These are phyloP conservation scores for Chrysomallon squamiferum DNA, from an alignment of 1,140 invertebrate species.

Conservation along the genomic window DNA sequence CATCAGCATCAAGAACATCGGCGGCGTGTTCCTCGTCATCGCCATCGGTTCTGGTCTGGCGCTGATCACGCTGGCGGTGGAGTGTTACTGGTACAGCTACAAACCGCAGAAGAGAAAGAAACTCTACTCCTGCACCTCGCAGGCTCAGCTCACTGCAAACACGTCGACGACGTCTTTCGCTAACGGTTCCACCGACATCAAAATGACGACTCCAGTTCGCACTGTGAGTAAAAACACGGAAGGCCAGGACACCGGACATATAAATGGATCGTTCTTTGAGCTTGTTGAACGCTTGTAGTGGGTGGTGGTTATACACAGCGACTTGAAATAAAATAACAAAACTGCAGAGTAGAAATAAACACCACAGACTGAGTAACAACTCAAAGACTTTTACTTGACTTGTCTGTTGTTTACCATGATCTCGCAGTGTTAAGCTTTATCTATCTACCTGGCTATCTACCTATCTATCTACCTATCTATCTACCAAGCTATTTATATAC, in stretches of 20 bases:
- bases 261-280: constrained; percentile 8
- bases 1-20: constrained; percentile 95
- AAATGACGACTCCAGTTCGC: neutral
- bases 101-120: constrained; percentile 23
- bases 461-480: too few species aligned
- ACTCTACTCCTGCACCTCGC: constrained; percentile 12
- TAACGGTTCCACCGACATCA: neutral
- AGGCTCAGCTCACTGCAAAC: constrained; percentile 5
- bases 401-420: too few species aligned
- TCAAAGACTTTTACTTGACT: too few species aligned
- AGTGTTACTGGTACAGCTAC: constrained; percentile 76
- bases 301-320: too few species aligned
- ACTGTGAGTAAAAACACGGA: neutral
- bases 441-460: too few species aligned
- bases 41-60: constrained; percentile 63
- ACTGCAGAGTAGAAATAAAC: too few species aligned
- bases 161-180: neutral
- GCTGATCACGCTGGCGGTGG: constrained; percentile 88
- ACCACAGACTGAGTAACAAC: too few species aligned
- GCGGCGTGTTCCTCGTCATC: constrained; percentile 87
- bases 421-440: too few species aligned
- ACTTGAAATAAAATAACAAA: too few species aligned
- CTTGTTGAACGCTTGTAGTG: constrained; percentile 10
- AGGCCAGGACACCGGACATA: constrained; percentile 1
- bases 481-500: too few species aligned